These are phyloP conservation scores for Erannis defoliaria DNA, from an alignment of 2,888 invertebrate species.

Conservation along the genomic window DNA sequence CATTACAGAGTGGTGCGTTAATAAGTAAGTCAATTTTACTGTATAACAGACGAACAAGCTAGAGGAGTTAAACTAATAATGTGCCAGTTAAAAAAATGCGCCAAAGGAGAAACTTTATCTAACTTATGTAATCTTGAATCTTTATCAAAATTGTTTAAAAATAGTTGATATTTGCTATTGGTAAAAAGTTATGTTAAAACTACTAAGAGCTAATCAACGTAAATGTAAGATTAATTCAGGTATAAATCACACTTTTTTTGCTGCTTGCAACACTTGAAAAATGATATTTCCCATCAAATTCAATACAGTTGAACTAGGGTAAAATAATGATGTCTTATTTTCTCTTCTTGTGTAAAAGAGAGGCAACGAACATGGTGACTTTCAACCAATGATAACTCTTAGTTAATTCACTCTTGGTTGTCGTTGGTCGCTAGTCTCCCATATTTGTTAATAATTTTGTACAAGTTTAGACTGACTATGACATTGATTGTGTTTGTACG, in stretches of 20 bases:
- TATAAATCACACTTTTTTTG: constrained; percentile 22
- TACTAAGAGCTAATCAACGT: not conserved
- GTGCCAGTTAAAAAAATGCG: not conserved
- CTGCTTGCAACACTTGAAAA: constrained; percentile 27
- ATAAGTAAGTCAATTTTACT: constrained; percentile 18
- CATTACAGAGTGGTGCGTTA: not conserved
- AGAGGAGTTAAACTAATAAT: not conserved
- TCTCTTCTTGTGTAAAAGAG: not conserved
- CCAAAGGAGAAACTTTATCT: too few species aligned
- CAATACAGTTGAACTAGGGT: not conserved
- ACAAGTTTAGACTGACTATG: not conserved
- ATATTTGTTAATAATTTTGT: too few species aligned
- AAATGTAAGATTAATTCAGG: constrained; percentile 28
- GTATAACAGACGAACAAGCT: not conserved
- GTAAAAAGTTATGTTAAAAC: not conserved
- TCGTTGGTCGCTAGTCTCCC: too few species aligned
- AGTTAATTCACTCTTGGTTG: too few species aligned
- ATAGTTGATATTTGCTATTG: not conserved
- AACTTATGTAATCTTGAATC: not conserved
- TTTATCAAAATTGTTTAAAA: not conserved
- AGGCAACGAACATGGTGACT: not conserved
- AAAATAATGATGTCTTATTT: not conserved
- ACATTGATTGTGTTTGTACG: not conserved
- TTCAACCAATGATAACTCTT: too few species aligned
- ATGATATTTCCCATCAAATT: not conserved